Evolutionary conservation across 53 echinoderm and acorn worm genomes (phyloP).

Genomic region (Paracentrotus lividus): DNA sequence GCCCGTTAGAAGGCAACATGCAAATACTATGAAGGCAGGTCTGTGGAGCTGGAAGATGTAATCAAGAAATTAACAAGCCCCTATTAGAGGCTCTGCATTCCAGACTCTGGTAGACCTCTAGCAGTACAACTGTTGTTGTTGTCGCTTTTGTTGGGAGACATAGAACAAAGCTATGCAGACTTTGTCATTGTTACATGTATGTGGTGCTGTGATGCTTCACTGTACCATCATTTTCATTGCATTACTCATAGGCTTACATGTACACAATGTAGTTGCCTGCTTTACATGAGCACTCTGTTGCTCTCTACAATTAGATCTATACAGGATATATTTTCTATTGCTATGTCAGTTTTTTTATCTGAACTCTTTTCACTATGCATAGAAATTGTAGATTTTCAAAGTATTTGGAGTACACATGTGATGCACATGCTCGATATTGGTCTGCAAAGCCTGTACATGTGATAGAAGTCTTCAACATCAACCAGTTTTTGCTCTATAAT

Average conservation of each 20-base stretch:
- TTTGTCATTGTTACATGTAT: neutral
- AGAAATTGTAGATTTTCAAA: neutral
- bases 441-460: neutral
- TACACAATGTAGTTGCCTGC: too few relatives aligned
- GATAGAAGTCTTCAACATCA: neutral
- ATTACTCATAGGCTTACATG: neutral
- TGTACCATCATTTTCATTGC: neutral
- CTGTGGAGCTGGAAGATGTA: neutral
- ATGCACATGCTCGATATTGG: too few relatives aligned
- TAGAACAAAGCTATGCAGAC: neutral
- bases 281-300: too few relatives aligned
- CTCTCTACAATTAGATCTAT: neutral
- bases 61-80: conserved; percentile 38
- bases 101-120: conserved; percentile 1
- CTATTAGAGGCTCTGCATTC: conserved; percentile 40
- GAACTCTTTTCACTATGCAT: neutral
- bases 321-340: too few relatives aligned
- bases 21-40: too few relatives aligned
- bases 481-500: neutral
- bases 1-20: too few relatives aligned
- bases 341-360: neutral
- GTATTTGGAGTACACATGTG: neutral
- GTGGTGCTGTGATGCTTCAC: neutral
- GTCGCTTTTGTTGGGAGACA: neutral
- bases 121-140: neutral